Percentiles rank a stretch among this genome's conserved stretches.
phyloP scores from a whole-genome alignment of 1,140 invertebrate species.

The Phenacoccus solenopsis region DNA sequence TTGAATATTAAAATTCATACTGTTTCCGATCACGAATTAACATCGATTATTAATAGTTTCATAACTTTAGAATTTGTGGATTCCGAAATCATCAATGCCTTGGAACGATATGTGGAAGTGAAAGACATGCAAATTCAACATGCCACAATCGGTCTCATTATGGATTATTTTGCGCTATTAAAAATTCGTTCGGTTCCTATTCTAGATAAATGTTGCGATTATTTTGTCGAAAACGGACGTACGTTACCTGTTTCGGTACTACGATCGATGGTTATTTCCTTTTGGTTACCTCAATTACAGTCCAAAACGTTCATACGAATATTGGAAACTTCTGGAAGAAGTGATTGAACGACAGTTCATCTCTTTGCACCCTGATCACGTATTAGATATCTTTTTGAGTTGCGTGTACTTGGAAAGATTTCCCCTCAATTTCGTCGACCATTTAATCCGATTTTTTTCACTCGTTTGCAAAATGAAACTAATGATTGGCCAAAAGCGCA shows the following conservation, averaged over 20 bases:
- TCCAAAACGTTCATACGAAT: slow-evolving; percentile 39
- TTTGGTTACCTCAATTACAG: slow-evolving; percentile 50
- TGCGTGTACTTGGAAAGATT: slow-evolving; percentile 50
- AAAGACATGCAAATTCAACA: slow-evolving; percentile 35
- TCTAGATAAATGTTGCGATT: slow-evolving; percentile 42
- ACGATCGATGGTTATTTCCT: slow-evolving; percentile 42
- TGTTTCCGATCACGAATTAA: slow-evolving; percentile 43
- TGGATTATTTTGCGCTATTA: slow-evolving; percentile 48
- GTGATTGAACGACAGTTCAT: slow-evolving; percentile 44
- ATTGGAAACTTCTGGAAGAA: slow-evolving; percentile 46
- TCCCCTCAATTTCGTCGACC: slow-evolving; percentile 47
- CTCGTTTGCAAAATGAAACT: slow-evolving; percentile 37
- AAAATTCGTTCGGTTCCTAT: slow-evolving; percentile 43
- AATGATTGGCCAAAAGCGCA: slow-evolving; percentile 29
- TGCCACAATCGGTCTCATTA: slow-evolving; percentile 43
- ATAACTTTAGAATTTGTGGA: slow-evolving; percentile 40
- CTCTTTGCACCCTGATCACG: slow-evolving; percentile 43
- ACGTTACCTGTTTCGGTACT: slow-evolving; percentile 40
- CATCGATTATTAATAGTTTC: slow-evolving; percentile 44
- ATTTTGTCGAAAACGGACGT: slow-evolving; percentile 41
- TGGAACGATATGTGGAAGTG: slow-evolving; percentile 46
- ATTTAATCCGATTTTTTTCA: slow-evolving; percentile 48
- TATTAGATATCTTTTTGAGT: slow-evolving; percentile 47
- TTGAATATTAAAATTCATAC: slow-evolving; percentile 46
- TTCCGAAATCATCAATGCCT: slow-evolving; percentile 40